A percentile compares a stretch with the other conserved stretches of the same genome.
These are phyloP conservation scores for Habroteleia sp. DNA, from an alignment of 2,888 invertebrate genomes.

Conservation along the genomic window DNA sequence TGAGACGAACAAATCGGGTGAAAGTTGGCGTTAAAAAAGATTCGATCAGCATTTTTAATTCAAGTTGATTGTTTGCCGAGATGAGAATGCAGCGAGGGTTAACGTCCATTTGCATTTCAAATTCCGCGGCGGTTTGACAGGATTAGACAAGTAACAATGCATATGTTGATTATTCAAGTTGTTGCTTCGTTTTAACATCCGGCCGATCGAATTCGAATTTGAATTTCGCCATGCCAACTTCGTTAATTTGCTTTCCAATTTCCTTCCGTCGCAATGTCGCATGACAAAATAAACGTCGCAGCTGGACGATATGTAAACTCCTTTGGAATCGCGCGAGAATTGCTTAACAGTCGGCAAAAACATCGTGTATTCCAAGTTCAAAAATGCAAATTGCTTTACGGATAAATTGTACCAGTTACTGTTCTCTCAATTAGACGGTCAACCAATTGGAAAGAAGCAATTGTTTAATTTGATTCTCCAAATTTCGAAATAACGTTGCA, in stretches of 20 bases:
- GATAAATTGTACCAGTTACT: too few relatives aligned
- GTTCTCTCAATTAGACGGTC: too few relatives aligned
- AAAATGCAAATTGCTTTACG: too few relatives aligned
- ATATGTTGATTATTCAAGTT: slow-evolving; percentile 22
- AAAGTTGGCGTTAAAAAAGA: slow-evolving; percentile 37
- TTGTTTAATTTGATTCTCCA: too few relatives aligned
- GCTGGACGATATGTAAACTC: too few relatives aligned
- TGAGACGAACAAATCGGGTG: slow-evolving; percentile 26
- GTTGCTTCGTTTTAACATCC: slow-evolving; percentile 17
- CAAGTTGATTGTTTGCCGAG: slow-evolving; percentile 43
- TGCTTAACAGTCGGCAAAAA: too few relatives aligned
- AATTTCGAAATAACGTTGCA: too few relatives aligned
- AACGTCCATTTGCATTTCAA: slow-evolving; percentile 41
- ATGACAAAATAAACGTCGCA: slow-evolving; percentile 10
- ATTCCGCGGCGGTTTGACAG: slow-evolving; percentile 39
- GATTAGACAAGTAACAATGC: slow-evolving; percentile 45
- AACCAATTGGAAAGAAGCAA: too few relatives aligned
- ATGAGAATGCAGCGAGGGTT: slow-evolving; percentile 24
- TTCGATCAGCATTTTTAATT: slow-evolving; percentile 46
- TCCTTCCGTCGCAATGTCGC: neutral
- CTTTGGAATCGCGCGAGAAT: too few relatives aligned
- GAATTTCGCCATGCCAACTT: slow-evolving; percentile 2
- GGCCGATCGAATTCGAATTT: slow-evolving; percentile 26
- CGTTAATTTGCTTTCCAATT: slow-evolving; percentile 5
- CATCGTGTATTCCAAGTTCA: too few relatives aligned